These are phyloP conservation scores for Festucalex cinctus DNA, from an alignment of 2,113 vertebrate genomes.

Conservation along the genomic window DNA sequence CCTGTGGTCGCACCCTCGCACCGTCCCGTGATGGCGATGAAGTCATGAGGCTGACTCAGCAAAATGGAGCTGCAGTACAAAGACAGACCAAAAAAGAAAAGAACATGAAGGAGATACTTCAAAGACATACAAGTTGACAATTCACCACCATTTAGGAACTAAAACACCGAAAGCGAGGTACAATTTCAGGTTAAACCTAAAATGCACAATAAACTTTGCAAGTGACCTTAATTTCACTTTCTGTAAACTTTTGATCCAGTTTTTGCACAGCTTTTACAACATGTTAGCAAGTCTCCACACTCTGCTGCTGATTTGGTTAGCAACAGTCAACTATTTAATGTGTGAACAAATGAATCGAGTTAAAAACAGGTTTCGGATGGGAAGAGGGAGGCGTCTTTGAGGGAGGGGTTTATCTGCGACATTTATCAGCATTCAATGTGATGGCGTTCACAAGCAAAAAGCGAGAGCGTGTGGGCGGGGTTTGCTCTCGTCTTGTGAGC, in stretches of 20 bases:
- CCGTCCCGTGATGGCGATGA: slow-evolving; percentile 46
- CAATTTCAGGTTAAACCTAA: too few species aligned
- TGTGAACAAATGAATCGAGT: not conserved
- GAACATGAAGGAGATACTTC: not conserved
- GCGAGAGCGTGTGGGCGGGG: not conserved
- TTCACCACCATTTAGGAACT: not conserved
- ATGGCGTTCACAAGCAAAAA: too few species aligned
- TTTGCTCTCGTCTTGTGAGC: not conserved
- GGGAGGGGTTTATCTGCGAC: too few species aligned
- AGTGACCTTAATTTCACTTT: too few species aligned
- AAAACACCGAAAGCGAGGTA: too few species aligned
- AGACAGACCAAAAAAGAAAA: not conserved
- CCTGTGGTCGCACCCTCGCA: slow-evolving; percentile 35
- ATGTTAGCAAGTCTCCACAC: too few species aligned
- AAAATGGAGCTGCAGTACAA: slow-evolving; percentile 38
- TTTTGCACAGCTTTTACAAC: too few species aligned
- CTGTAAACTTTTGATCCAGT: too few species aligned
- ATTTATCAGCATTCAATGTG: too few species aligned
- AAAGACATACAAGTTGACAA: not conserved
- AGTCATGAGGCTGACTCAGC: slow-evolving; percentile 48
- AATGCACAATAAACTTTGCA: too few species aligned
- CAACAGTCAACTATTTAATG: not conserved
- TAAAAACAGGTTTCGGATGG: not conserved
- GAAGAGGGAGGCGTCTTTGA: not conserved
- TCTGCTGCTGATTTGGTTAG: not conserved